Conservation (phyloP, 2,113 vertebrate genomes). For the Oryzias celebensis region DNA sequence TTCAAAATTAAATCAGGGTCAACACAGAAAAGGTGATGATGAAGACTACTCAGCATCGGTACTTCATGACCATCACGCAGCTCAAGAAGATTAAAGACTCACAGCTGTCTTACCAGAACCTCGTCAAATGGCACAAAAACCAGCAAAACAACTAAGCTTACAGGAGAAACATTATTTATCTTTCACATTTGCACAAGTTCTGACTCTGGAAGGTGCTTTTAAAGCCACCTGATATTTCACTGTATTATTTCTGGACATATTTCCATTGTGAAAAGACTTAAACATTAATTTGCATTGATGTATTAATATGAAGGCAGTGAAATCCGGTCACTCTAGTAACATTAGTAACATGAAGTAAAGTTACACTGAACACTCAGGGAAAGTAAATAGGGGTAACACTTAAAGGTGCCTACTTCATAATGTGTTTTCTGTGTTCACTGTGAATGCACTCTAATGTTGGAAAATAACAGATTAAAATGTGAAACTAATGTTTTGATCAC, state of each 20-base stretch:
- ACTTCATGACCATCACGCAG: conserved; percentile 28
- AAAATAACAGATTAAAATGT: conserved; percentile 11
- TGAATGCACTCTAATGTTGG: conserved; percentile 19
- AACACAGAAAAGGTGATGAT: conserved; percentile 22
- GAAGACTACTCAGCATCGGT: conserved; percentile 23
- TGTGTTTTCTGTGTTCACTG: conserved; percentile 35
- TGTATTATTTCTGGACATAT: background rate
- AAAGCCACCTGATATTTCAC: background rate
- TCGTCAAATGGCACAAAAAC: conserved; percentile 21
- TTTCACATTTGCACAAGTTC: conserved; percentile 34
- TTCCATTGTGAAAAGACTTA: conserved; percentile 7
- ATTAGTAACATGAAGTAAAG: conserved; percentile 2
- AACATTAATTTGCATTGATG: conserved; percentile 19
- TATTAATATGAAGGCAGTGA: conserved; percentile 16
- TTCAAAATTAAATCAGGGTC: conserved; percentile 24
- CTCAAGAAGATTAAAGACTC: conserved; percentile 38
- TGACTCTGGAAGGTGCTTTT: background rate
- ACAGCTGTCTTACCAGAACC: conserved; percentile 31
- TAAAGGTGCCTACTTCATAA: conserved; percentile 8
- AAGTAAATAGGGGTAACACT: background rate
- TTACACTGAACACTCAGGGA: conserved; percentile 33
- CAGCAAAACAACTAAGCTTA: conserved; percentile 17
- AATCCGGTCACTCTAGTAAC: conserved; percentile 25
- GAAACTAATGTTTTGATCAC: conserved; percentile 17
- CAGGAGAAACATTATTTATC: conserved; percentile 1